Evolutionary conservation across 2,797 vertebrate genomes (phyloP).

Genomic region (Enteromius radiatus): DNA sequence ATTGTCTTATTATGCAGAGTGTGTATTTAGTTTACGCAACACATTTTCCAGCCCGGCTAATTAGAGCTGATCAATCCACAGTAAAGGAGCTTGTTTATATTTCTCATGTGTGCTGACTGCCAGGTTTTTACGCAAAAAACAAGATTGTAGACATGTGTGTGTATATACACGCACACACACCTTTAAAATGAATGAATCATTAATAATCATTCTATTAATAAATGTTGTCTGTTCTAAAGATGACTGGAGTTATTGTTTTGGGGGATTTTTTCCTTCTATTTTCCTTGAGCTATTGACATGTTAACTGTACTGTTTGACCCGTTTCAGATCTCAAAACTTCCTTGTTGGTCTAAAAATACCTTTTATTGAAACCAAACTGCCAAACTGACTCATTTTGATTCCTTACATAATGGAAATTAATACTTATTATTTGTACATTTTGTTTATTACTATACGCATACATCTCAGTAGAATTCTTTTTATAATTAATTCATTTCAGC

Average conservation of each 20-base stretch:
- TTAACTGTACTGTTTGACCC: too few relatives aligned
- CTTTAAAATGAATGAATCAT: neutral
- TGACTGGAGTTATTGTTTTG: neutral
- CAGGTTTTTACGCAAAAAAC: conserved; percentile 53
- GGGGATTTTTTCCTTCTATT: too few relatives aligned
- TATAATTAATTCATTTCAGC: neutral
- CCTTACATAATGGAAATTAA: neutral
- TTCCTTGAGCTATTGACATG: neutral
- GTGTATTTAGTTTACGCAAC: conserved; percentile 61
- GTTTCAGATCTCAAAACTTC: neutral
- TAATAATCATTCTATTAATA: neutral
- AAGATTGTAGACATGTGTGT: neutral
- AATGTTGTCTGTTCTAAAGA: neutral
- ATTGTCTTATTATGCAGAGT: conserved; percentile 69
- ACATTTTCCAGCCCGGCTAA: conserved; percentile 57
- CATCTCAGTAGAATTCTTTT: too few relatives aligned
- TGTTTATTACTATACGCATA: too few relatives aligned
- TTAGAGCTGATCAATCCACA: conserved; percentile 65
- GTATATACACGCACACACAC: neutral
- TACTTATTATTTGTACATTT: too few relatives aligned
- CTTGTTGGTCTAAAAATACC: neutral
- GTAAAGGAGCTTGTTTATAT: neutral
- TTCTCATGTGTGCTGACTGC: conserved; percentile 26
- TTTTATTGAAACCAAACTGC: neutral
- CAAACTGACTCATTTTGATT: neutral